Evolutionary conservation across 2,797 vertebrate species (phyloP).

Genomic region (Rhabdophis nuchalis): DNA sequence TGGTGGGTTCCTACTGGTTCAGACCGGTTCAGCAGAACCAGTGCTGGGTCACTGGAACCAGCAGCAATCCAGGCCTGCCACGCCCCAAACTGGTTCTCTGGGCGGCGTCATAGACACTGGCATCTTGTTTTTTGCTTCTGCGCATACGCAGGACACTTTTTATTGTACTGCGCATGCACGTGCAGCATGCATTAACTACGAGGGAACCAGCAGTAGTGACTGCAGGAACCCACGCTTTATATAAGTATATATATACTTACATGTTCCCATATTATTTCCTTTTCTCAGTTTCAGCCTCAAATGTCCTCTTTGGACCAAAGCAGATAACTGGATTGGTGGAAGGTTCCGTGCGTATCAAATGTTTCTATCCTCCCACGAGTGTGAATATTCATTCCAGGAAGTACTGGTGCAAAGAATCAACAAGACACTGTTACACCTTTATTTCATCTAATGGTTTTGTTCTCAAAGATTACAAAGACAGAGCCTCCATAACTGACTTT

Average conservation of each 20-base stretch:
- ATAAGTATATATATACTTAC: background rate
- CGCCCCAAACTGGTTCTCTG: too few species aligned
- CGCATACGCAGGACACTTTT: too few species aligned
- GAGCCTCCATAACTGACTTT: slow-evolving; percentile 52
- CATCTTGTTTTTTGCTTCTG: too few species aligned
- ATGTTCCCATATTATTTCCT: background rate
- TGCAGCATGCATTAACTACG: too few species aligned
- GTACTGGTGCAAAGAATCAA: slow-evolving; percentile 65
- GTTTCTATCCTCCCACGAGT: slow-evolving; percentile 61
- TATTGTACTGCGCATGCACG: too few species aligned
- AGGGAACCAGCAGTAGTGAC: too few species aligned
- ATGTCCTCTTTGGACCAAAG: slow-evolving; percentile 68
- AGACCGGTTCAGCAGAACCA: too few species aligned
- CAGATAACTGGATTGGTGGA: slow-evolving; percentile 36
- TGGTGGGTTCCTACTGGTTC: too few species aligned
- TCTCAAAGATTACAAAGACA: background rate
- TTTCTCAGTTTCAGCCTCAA: slow-evolving; percentile 47
- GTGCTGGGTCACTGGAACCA: too few species aligned
- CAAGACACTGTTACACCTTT: slow-evolving; percentile 32
- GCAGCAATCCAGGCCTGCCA: too few species aligned
- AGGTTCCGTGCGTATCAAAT: slow-evolving; percentile 35
- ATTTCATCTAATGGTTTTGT: slow-evolving; percentile 41
- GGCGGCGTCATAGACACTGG: too few species aligned
- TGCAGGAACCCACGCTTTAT: too few species aligned
- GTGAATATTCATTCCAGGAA: slow-evolving; percentile 69